Evolutionary conservation across 1,140 invertebrate genomes (phyloP).

Genomic region (Drosophila biarmipes): DNA sequence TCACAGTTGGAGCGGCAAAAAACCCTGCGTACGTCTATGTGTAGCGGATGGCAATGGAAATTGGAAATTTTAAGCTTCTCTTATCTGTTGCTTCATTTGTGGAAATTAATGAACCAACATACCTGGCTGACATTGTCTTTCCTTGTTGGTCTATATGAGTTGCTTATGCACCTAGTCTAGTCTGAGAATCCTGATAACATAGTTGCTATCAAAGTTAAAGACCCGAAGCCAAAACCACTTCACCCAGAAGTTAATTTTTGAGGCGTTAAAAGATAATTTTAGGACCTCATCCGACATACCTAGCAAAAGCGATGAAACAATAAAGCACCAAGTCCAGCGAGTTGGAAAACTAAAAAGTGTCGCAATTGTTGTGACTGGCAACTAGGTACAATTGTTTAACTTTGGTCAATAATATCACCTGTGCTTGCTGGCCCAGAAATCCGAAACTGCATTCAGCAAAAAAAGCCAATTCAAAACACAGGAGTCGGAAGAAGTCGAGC

Average conservation of each 20-base stretch:
- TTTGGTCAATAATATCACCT: conserved; percentile 78
- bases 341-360: conserved; percentile 68
- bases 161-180: too few relatives aligned
- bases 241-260: too few relatives aligned
- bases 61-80: conserved; percentile 56
- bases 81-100: conserved; percentile 44
- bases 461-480: conserved; percentile 2
- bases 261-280: too few relatives aligned
- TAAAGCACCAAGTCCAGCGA: conserved; percentile 8
- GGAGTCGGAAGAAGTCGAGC: conserved; percentile 21
- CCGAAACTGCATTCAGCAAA: conserved; percentile 64
- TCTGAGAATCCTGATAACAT: too few relatives aligned
- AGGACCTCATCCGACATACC: too few relatives aligned
- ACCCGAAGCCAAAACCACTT: neutral
- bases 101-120: conserved; percentile 40
- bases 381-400: conserved; percentile 73
- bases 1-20: conserved; percentile 40
- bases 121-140: conserved; percentile 3
- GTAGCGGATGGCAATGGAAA: conserved; percentile 50
- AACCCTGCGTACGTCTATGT: conserved; percentile 5
- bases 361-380: conserved; percentile 66
- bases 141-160: neutral
- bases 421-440: conserved; percentile 46
- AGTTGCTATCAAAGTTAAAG: neutral
- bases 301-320: conserved; percentile 1